These are phyloP conservation scores for Gila robusta DNA, from an alignment of 2,797 vertebrate genomes.

Conservation along the genomic window DNA sequence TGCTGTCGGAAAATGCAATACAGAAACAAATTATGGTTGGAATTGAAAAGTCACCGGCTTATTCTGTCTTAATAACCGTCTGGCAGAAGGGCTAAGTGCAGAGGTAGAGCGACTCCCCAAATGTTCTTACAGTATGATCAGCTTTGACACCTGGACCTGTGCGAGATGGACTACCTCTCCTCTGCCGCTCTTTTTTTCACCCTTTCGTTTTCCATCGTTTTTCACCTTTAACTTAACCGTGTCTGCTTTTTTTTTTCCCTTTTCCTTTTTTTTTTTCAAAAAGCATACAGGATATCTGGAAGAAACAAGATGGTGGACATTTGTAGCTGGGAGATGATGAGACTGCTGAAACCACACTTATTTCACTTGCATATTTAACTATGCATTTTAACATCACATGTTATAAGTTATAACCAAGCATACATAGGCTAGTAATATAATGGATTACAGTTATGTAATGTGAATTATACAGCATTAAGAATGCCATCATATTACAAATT, in stretches of 20 bases:
- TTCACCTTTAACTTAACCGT: slow-evolving; percentile 26
- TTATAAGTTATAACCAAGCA: not conserved
- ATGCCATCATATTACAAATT: not conserved
- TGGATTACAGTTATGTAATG: not conserved
- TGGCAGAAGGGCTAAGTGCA: slow-evolving; percentile 95
- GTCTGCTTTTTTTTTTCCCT: not conserved
- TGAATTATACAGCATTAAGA: not conserved
- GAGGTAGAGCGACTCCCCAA: slow-evolving; percentile 89
- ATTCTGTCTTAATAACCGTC: slow-evolving; percentile 99
- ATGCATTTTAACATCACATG: not conserved
- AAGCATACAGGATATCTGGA: slow-evolving; percentile 12
- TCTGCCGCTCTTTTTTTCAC: slow-evolving; percentile 32
- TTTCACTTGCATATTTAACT: not conserved
- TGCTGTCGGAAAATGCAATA: slow-evolving; percentile 93
- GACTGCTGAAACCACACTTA: not conserved
- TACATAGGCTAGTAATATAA: not conserved
- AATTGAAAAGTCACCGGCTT: slow-evolving; percentile 99
- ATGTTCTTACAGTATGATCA: slow-evolving; percentile 93
- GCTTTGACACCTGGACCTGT: slow-evolving; percentile 89
- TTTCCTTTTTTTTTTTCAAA: not conserved
- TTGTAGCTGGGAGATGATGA: not conserved
- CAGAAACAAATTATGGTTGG: slow-evolving; percentile 99
- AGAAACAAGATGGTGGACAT: slow-evolving; percentile 15
- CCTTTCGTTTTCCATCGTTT: slow-evolving; percentile 30
- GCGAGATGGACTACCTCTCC: slow-evolving; percentile 76